Evolutionary conservation across 2,888 invertebrate species (phyloP).

Genomic region (Sphecodes monilicornis): DNA sequence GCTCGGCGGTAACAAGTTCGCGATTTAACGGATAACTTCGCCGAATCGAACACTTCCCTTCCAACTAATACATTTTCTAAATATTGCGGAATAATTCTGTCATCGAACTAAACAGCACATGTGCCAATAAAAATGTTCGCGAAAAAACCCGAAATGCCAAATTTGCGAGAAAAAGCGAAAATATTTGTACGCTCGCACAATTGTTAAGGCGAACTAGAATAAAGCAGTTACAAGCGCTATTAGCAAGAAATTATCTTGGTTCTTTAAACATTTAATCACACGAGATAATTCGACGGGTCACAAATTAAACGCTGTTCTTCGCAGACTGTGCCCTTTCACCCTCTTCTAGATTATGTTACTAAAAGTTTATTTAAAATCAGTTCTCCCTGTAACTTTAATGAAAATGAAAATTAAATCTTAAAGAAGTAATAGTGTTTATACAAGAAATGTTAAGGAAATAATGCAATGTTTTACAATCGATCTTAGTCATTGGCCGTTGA

Average conservation of each 20-base stretch:
- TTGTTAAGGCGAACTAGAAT: not conserved
- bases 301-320: constrained; percentile 24
- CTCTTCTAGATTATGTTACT: constrained; percentile 7
- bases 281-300: constrained; percentile 24
- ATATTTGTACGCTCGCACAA: not conserved
- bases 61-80: not conserved
- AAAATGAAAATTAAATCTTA: not conserved
- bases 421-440: not conserved
- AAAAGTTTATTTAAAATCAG: not conserved
- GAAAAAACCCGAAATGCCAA: not conserved
- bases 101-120: not conserved
- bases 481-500: not conserved
- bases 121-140: not conserved
- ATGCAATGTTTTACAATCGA: not conserved
- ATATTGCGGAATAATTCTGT: not conserved
- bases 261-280: constrained; percentile 48
- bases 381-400: not conserved
- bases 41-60: not conserved
- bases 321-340: not conserved
- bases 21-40: constrained; percentile 20
- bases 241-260: constrained; percentile 18
- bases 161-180: not conserved
- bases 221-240: constrained; percentile 21
- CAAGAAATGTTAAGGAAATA: not conserved
- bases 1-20: constrained; percentile 21